Evolutionary conservation across 1,140 invertebrate species (phyloP).

Genomic region (Pentalonia nigronervosa): DNA sequence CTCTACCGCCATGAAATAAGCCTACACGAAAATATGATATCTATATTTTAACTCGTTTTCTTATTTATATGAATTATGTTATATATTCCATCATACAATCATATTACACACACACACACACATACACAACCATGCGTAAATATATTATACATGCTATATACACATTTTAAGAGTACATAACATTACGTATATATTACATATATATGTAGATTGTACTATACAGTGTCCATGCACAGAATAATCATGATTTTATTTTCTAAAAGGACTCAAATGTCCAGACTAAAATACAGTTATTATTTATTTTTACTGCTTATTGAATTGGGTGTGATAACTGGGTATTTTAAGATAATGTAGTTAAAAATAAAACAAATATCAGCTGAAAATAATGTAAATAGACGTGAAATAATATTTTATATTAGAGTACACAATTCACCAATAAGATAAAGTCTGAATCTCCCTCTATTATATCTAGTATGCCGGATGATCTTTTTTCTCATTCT

Average conservation of each 20-base stretch:
- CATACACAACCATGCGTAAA: not conserved
- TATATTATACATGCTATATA: not conserved
- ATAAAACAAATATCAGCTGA: not conserved
- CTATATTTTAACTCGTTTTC: not conserved
- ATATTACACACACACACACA: not conserved
- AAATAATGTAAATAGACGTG: not conserved
- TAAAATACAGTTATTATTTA: not conserved
- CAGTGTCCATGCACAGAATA: not conserved
- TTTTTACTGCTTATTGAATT: not conserved
- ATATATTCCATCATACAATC: not conserved
- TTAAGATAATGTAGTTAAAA: not conserved
- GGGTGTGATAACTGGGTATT: not conserved
- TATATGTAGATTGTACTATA: not conserved
- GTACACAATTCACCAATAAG: not conserved
- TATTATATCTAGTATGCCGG: not conserved
- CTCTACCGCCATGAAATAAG: not conserved
- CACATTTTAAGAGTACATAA: not conserved
- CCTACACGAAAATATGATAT: not conserved
- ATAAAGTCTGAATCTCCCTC: not conserved
- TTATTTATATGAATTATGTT: slow-evolving; percentile 1
- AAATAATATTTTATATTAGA: not conserved
- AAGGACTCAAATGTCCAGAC: not conserved
- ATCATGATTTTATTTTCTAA: not conserved
- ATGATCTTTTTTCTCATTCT: slow-evolving; percentile 16
- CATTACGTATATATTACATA: not conserved